A percentile compares a stretch with the other conserved stretches of the same genome.
Conservation (phyloP, 2,888 invertebrate genomes). For the Lasioglossum pauxillum region DNA sequence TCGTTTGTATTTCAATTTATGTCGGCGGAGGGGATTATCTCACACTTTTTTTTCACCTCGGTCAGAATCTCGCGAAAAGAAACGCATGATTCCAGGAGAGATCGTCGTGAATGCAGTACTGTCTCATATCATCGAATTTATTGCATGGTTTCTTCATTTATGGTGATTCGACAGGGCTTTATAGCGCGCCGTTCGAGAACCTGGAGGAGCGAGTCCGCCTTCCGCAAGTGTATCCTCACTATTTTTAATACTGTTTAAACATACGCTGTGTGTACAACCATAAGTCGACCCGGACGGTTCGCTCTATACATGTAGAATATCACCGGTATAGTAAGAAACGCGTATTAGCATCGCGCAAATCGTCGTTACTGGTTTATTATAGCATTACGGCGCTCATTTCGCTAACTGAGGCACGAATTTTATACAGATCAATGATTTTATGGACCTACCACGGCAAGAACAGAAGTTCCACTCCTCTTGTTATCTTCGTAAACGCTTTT, state of each 20-base stretch:
- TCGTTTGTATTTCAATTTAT: background rate
- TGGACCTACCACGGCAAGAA: background rate
- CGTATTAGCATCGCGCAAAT: background rate
- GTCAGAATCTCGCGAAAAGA: background rate
- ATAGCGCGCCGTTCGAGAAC: background rate
- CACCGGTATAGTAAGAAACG: background rate
- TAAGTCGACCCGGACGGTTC: background rate
- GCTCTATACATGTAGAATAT: background rate
- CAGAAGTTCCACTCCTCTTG: background rate
- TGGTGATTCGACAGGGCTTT: conserved; percentile 11
- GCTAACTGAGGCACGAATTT: background rate
- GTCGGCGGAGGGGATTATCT: background rate
- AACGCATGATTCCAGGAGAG: background rate
- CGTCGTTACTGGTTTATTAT: background rate
- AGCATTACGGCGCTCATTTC: background rate
- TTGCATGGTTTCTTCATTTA: conserved; percentile 6
- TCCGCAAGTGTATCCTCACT: background rate
- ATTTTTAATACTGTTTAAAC: background rate
- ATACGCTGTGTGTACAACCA: background rate
- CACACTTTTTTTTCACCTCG: background rate
- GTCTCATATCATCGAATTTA: conserved; percentile 3
- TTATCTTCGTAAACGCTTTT: background rate
- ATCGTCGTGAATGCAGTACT: background rate
- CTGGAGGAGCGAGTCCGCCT: background rate
- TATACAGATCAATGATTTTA: background rate